Conservation (phyloP, 2,797 vertebrate genomes). For the Moxostoma hubbsi region DNA sequence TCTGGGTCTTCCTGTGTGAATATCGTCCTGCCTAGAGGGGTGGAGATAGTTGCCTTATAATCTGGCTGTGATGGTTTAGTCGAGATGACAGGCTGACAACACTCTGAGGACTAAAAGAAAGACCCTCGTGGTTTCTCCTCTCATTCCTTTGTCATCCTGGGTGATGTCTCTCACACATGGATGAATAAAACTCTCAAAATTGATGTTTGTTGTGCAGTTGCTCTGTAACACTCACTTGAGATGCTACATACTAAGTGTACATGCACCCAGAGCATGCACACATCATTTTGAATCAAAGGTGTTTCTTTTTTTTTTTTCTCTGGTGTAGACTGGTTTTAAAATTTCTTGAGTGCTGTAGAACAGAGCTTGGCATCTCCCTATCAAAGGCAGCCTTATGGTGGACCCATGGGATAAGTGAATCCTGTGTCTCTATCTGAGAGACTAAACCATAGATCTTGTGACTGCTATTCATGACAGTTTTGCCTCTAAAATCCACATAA, state of each 20-base stretch:
- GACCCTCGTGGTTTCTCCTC: constrained; percentile 16
- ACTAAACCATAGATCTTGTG: constrained; percentile 53
- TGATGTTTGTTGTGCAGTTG: no score
- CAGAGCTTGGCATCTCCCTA: constrained; percentile 42
- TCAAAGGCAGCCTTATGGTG: constrained; percentile 51
- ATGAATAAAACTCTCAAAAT: constrained; percentile 26
- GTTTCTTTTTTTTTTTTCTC: constrained; percentile 8
- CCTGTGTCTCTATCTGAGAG: constrained; percentile 43
- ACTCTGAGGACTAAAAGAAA: constrained; percentile 20
- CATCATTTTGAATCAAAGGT: constrained; percentile 21
- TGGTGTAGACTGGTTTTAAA: constrained; percentile 18
- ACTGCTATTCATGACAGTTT: constrained; percentile 53
- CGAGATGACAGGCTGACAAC: constrained; percentile 49
- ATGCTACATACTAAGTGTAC: neutral
- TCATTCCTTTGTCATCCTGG: constrained; percentile 31
- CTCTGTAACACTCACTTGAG: neutral
- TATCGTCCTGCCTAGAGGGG: constrained; percentile 46
- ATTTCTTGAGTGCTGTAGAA: constrained; percentile 30
- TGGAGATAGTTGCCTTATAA: constrained; percentile 56
- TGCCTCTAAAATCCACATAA: constrained; percentile 51
- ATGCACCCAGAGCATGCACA: neutral
- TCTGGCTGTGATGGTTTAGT: constrained; percentile 52
- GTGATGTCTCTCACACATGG: neutral
- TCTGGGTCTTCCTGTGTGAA: constrained; percentile 54
- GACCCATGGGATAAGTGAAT: constrained; percentile 56